Evolutionary conservation across 2,797 vertebrate species (phyloP).

Genomic region (Acanthis flammea): DNA sequence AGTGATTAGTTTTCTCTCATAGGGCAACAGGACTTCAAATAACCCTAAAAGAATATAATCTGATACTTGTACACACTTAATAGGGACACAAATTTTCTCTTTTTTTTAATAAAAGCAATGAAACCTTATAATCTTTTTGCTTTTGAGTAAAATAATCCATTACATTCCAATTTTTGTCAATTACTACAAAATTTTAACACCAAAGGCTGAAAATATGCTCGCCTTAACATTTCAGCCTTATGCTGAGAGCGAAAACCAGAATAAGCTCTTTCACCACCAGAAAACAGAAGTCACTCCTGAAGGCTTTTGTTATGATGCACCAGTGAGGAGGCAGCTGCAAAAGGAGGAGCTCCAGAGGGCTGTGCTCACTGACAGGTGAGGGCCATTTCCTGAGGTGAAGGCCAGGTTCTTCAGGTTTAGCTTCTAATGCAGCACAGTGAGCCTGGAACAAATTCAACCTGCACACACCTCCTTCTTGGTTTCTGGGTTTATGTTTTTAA

Average conservation of each 20-base stretch:
- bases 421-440: background rate
- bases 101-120: background rate
- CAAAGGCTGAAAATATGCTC: background rate
- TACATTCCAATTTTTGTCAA: background rate
- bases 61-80: background rate
- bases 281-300: background rate
- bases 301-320: background rate
- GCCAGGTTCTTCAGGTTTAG: background rate
- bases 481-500: background rate
- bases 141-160: background rate
- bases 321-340: background rate
- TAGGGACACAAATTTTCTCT: accelerated
- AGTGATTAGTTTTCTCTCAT: background rate
- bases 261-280: background rate
- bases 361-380: background rate
- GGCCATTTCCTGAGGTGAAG: background rate
- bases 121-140: background rate
- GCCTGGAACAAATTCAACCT: background rate
- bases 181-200: background rate
- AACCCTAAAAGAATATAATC: background rate
- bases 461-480: background rate
- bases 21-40: background rate
- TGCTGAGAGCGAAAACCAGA: background rate
- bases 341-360: background rate
- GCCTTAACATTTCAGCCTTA: background rate